Conservation (phyloP, 2,797 vertebrate genomes). For the Cossypha caffra region DNA sequence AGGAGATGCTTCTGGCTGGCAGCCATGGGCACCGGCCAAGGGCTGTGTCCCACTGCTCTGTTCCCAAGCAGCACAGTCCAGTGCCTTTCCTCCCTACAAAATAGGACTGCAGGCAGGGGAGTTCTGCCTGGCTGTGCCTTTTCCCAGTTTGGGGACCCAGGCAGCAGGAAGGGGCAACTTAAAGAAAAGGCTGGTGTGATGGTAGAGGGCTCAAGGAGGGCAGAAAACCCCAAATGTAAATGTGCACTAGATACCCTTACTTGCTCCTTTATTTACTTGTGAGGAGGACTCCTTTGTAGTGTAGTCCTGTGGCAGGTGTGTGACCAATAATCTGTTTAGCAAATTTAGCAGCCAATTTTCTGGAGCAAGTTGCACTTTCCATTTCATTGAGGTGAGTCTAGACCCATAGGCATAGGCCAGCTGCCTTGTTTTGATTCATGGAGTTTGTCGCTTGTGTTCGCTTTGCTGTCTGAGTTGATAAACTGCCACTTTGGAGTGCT, state of each 20-base stretch:
- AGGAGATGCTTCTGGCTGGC: not conserved
- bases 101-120: accelerated
- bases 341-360: not conserved
- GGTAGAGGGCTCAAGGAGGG: not conserved
- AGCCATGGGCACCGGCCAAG: accelerated
- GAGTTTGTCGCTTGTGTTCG: not conserved
- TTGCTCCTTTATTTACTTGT: not conserved
- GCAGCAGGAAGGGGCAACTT: not conserved
- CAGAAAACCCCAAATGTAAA: not conserved
- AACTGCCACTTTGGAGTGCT: not conserved
- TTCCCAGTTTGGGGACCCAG: not conserved
- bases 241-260: not conserved
- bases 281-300: not conserved
- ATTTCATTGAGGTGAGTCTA: not conserved
- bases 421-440: not conserved
- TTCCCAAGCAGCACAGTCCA: not conserved
- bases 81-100: not conserved
- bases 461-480: not conserved
- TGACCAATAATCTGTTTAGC: not conserved
- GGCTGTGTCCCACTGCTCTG: accelerated
- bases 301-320: not conserved
- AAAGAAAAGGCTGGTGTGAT: not conserved
- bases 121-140: not conserved
- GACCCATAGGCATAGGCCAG: not conserved
- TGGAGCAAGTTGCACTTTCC: not conserved